phyloP scores from a whole-genome alignment of 1,140 invertebrate species.

The Patella vulgata region DNA sequence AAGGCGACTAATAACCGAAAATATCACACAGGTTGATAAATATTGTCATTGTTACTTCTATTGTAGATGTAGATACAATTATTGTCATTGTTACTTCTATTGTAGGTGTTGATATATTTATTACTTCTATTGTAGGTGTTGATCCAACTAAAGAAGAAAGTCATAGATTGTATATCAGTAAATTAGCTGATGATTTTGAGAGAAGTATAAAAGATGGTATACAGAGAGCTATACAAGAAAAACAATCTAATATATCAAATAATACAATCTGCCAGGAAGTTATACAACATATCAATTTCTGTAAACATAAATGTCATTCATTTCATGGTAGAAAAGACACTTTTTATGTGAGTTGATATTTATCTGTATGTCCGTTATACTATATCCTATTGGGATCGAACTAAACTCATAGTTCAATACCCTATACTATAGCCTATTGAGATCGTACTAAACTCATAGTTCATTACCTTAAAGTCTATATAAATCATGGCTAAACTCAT shows the following conservation, averaged over 20 bases:
- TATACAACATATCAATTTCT: slow-evolving; percentile 47
- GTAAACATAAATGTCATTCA: slow-evolving; percentile 40
- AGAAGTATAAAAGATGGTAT: slow-evolving; percentile 31
- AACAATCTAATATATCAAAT: slow-evolving; percentile 7
- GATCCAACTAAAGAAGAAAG: slow-evolving; percentile 29
- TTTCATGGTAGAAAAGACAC: slow-evolving; percentile 45
- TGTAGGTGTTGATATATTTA: no score
- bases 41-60: no score
- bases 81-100: no score
- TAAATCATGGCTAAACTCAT: no score
- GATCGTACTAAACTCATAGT: no score
- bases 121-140: slow-evolving; percentile 52
- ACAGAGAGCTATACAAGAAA: slow-evolving; percentile 24
- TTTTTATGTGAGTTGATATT: slow-evolving; percentile 31
- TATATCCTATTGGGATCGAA: background rate
- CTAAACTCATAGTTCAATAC: no score
- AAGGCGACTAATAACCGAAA: no score
- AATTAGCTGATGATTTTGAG: slow-evolving; percentile 43
- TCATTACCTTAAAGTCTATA: no score
- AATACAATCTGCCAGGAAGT: slow-evolving; percentile 36
- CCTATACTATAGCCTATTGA: no score
- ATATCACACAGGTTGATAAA: no score
- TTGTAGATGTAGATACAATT: no score
- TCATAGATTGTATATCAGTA: slow-evolving; percentile 44
- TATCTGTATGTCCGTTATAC: no score